Conservation (phyloP, 1,140 invertebrate species). For the Eurosta solidaginis region DNA sequence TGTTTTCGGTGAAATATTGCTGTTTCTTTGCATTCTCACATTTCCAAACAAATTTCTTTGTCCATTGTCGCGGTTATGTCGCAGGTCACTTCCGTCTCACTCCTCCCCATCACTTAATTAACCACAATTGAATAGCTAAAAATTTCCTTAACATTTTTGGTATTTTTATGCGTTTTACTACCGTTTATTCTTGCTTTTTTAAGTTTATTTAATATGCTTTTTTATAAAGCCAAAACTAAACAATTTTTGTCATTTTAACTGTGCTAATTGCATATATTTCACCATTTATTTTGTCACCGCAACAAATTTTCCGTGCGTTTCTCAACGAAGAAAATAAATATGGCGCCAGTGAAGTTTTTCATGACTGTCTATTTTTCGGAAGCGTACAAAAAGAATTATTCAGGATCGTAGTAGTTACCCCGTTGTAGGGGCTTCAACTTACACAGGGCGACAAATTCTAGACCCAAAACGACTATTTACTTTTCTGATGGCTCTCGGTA, state of each 20-base stretch:
- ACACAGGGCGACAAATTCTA: too few species aligned
- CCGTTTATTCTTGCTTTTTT: not conserved
- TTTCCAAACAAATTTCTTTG: slow-evolving; percentile 25
- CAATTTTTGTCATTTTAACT: not conserved
- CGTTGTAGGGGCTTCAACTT: too few species aligned
- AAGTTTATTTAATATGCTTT: not conserved
- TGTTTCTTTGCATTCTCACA: not conserved
- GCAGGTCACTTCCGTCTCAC: not conserved
- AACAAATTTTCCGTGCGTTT: not conserved
- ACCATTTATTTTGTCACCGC: not conserved
- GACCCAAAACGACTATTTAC: too few species aligned
- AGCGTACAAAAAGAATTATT: not conserved
- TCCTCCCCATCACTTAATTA: not conserved
- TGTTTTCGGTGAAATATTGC: not conserved
- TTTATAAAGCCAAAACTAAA: too few species aligned
- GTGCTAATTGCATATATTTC: not conserved
- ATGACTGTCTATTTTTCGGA: slow-evolving; percentile 13
- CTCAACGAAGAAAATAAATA: slow-evolving; percentile 31
- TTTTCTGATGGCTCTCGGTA: too few species aligned
- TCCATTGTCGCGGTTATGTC: not conserved
- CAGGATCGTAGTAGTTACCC: too few species aligned
- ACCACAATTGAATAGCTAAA: too few species aligned
- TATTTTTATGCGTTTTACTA: too few species aligned
- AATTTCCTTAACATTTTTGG: too few species aligned
- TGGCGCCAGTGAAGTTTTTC: slow-evolving; percentile 30